Conservation (phyloP, 2,113 vertebrate genomes). For the Datnioides undecimradiatus region DNA sequence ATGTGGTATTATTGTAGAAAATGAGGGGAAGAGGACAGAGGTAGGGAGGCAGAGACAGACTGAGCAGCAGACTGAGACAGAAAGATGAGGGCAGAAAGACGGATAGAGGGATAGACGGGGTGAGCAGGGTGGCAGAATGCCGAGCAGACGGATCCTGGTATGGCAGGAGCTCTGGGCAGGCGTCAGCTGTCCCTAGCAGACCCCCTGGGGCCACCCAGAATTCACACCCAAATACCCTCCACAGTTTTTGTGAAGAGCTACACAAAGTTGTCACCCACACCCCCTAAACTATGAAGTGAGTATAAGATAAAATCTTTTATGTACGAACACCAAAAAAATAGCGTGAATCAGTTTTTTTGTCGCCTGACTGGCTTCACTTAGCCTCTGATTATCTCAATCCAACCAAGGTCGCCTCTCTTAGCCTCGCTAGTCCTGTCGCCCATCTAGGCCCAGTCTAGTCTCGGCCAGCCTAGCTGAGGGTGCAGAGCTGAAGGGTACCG, state of each 20-base stretch:
- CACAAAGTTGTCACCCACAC: conserved; percentile 63
- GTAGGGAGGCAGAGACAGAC: conserved; percentile 61
- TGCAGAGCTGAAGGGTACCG: conserved; percentile 78
- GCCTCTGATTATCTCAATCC: conserved; percentile 11
- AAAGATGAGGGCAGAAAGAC: conserved; percentile 67
- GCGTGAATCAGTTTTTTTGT: not conserved
- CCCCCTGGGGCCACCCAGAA: conserved; percentile 75
- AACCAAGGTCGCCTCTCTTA: conserved; percentile 10
- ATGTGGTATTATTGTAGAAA: conserved; percentile 34
- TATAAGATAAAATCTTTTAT: conserved; percentile 5
- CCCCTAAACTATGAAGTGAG: conserved; percentile 57
- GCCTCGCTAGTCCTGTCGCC: conserved; percentile 25
- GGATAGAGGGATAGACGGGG: conserved; percentile 72
- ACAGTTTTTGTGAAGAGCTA: conserved; percentile 55
- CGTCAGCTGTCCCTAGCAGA: conserved; percentile 81
- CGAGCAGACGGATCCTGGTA: conserved; percentile 80
- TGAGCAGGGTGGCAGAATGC: conserved; percentile 78
- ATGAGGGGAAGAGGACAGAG: conserved; percentile 36
- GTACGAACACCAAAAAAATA: conserved; percentile 1
- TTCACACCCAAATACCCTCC: conserved; percentile 74
- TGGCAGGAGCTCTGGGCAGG: conserved; percentile 77
- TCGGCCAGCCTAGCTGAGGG: conserved; percentile 60
- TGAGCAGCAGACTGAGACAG: conserved; percentile 74
- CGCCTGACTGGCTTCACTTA: not conserved
- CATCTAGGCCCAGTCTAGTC: conserved; percentile 32